phyloP scores from a whole-genome alignment of 2,113 vertebrate species.

The Collichthys lucidus region DNA sequence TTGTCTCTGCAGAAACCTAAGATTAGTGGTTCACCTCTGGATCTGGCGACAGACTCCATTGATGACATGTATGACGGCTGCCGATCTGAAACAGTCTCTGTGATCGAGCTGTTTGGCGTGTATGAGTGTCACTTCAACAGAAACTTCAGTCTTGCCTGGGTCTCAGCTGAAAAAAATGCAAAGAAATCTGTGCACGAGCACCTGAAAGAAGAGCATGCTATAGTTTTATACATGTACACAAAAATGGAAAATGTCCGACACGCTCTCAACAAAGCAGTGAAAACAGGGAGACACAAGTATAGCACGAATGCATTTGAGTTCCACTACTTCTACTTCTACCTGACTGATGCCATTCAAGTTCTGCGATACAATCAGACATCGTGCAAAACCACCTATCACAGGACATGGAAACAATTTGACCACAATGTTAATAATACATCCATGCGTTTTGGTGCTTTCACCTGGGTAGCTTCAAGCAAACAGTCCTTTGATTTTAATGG shows the following conservation, averaged over 20 bases:
- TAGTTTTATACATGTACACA: slow-evolving; percentile 45
- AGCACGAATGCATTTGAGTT: slow-evolving; percentile 29
- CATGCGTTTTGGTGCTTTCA: slow-evolving; percentile 59
- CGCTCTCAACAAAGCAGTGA: slow-evolving; percentile 44
- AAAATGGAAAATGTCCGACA: not conserved
- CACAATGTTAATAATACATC: slow-evolving; percentile 17
- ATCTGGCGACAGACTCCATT: slow-evolving; percentile 55
- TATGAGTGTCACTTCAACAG: slow-evolving; percentile 51
- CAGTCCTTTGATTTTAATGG: not conserved
- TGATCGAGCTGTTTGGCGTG: slow-evolving; percentile 44
- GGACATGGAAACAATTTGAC: slow-evolving; percentile 17
- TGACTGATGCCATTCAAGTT: slow-evolving; percentile 50
- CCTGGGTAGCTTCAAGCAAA: slow-evolving; percentile 28
- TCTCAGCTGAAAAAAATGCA: slow-evolving; percentile 17
- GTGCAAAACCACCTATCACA: slow-evolving; percentile 46
- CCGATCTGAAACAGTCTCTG: not conserved
- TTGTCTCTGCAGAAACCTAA: slow-evolving; percentile 19
- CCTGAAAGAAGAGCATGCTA: slow-evolving; percentile 49
- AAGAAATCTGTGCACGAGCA: slow-evolving; percentile 29
- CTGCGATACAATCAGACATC: slow-evolving; percentile 21
- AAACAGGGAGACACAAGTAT: slow-evolving; percentile 47
- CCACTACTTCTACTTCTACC: slow-evolving; percentile 62
- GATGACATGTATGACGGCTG: slow-evolving; percentile 71
- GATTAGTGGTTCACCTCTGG: slow-evolving; percentile 24
- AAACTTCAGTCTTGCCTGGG: slow-evolving; percentile 52